Evolutionary conservation across 2,888 invertebrate species (phyloP).

Genomic region (Graphium colonna): DNA sequence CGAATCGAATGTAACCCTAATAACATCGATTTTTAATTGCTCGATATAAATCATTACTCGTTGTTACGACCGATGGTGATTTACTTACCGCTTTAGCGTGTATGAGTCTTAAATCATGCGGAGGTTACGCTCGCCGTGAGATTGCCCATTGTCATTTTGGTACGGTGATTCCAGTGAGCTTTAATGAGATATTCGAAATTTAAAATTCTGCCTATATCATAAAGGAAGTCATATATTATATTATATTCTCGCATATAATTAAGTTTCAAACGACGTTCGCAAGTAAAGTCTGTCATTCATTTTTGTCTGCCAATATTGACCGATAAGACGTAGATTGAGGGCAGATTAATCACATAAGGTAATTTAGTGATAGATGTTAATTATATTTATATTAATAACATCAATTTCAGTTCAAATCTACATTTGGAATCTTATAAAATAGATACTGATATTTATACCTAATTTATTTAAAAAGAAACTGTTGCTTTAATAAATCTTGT

Average conservation of each 20-base stretch:
- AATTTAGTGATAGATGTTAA: too few species aligned
- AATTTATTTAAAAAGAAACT: too few species aligned
- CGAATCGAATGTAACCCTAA: constrained; percentile 49
- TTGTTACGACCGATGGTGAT: constrained; percentile 68
- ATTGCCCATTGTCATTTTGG: constrained; percentile 63
- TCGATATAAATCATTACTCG: constrained; percentile 71
- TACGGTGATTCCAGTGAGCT: constrained; percentile 56
- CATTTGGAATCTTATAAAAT: too few species aligned
- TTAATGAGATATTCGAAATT: constrained; percentile 68
- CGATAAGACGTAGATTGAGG: too few species aligned
- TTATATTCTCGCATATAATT: not conserved
- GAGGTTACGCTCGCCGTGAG: constrained; percentile 32
- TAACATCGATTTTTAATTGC: constrained; percentile 69
- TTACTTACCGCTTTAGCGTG: constrained; percentile 74
- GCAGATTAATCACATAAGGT: too few species aligned
- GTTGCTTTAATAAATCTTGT: too few species aligned
- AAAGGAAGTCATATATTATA: not conserved
- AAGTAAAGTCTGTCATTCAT: not conserved
- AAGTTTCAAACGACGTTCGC: not conserved
- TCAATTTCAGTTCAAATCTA: too few species aligned
- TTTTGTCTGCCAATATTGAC: too few species aligned
- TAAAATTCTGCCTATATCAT: constrained; percentile 49
- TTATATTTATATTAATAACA: not conserved
- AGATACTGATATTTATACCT: too few species aligned
- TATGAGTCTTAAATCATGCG: constrained; percentile 61